These are phyloP conservation scores for Strigamia maritima DNA, from an alignment of 2,888 invertebrate genomes.

Conservation along the genomic window DNA sequence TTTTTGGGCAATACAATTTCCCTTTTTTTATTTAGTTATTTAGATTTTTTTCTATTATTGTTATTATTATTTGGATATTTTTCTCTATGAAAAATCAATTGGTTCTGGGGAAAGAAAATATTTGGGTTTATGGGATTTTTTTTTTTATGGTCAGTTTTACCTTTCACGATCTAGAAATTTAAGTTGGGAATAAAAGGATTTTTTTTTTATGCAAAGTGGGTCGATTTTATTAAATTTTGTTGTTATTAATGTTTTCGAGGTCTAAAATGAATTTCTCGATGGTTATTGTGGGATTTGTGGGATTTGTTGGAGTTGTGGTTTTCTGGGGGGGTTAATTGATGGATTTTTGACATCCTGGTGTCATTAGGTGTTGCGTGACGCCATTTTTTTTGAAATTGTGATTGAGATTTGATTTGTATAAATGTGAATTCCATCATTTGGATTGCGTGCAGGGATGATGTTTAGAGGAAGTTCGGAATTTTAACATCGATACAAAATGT, in stretches of 20 bases:
- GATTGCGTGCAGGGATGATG: conserved; percentile 2
- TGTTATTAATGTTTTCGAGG: too few species aligned
- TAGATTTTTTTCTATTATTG: not conserved
- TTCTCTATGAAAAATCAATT: not conserved
- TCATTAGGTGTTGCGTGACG: not conserved
- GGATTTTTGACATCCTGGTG: not conserved
- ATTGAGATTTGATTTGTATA: not conserved
- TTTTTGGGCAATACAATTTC: conserved; percentile 11
- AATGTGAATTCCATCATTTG: not conserved
- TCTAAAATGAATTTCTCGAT: too few species aligned
- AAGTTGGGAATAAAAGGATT: not conserved
- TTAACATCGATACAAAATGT: conserved; percentile 15
- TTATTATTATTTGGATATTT: not conserved
- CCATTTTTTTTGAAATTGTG: not conserved
- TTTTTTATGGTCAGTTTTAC: too few species aligned
- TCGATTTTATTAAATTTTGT: too few species aligned
- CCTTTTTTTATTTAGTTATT: not conserved
- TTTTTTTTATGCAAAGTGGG: too few species aligned
- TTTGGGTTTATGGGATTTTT: not conserved
- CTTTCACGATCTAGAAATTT: not conserved
- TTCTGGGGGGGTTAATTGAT: not conserved
- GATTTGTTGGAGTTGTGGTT: not conserved
- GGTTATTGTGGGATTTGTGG: too few species aligned
- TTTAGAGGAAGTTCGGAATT: conserved; percentile 3
- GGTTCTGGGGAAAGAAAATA: not conserved